These are phyloP conservation scores for Coregonus clupeaformis DNA, from an alignment of 2,113 vertebrate species.

Conservation along the genomic window DNA sequence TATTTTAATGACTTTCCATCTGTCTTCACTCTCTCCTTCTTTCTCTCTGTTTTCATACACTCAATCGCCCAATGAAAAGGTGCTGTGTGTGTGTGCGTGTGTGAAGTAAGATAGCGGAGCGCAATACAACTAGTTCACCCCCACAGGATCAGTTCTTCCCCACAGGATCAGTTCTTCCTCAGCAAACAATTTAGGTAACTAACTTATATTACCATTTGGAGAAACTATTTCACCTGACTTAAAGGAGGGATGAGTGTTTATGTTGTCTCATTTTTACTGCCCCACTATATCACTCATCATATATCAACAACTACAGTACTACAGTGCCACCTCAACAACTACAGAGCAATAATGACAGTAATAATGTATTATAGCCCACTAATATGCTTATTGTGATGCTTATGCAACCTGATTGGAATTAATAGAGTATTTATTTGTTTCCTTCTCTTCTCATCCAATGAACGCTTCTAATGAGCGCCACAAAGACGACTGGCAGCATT, in stretches of 20 bases:
- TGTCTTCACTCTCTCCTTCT: neutral
- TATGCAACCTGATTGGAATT: conserved; percentile 47
- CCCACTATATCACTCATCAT: neutral
- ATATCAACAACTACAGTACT: neutral
- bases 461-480: conserved; percentile 53
- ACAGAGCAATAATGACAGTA: neutral
- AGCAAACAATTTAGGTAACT: neutral
- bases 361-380: neutral
- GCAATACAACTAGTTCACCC: neutral
- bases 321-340: neutral
- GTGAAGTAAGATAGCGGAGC: neutral
- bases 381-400: conserved; percentile 22
- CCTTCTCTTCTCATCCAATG: conserved; percentile 47
- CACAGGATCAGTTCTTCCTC: neutral
- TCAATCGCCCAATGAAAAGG: neutral
- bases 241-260: neutral
- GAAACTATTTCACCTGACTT: neutral
- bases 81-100: conserved; percentile 3
- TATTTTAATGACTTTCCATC: neutral
- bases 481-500: conserved; percentile 56
- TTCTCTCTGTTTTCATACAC: neutral
- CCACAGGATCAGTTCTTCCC: neutral
- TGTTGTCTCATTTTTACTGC: neutral
- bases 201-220: neutral
- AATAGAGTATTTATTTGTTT: conserved; percentile 57